Conservation (phyloP, 2,113 vertebrate species). For the Protobothrops mucrosquamatus region DNA sequence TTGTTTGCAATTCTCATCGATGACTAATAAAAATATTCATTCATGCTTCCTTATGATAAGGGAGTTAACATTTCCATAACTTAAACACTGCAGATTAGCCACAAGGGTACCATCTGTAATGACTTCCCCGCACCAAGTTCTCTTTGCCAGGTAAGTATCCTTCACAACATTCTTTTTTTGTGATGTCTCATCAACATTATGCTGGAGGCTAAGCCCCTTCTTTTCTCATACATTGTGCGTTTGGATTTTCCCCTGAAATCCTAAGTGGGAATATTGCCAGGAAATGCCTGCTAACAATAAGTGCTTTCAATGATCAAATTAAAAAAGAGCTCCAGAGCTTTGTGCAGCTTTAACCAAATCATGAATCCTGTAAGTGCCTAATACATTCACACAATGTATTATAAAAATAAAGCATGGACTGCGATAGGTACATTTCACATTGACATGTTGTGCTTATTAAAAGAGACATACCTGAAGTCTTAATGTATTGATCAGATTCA, state of each 20-base stretch:
- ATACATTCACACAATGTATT: neutral
- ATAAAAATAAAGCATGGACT: neutral
- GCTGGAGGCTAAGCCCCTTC: neutral
- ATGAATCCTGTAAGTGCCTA: neutral
- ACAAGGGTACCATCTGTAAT: too few relatives aligned
- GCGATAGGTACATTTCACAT: neutral
- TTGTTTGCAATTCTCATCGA: neutral
- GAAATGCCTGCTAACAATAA: neutral
- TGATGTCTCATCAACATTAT: neutral
- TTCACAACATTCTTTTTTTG: neutral
- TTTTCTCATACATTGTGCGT: neutral
- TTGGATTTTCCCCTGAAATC: neutral
- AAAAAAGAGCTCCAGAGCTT: neutral
- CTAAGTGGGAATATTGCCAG: neutral
- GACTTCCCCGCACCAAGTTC: neutral
- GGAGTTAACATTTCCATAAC: too few relatives aligned
- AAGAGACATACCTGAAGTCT: neutral
- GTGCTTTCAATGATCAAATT: neutral
- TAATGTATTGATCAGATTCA: too few relatives aligned
- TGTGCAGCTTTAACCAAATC: neutral
- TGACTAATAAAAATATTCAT: neutral
- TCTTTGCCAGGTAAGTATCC: neutral
- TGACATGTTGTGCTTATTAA: neutral
- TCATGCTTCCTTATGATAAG: neutral
- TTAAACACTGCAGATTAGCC: neutral